These are phyloP conservation scores for Drosophila austrosaltans DNA, from an alignment of 2,888 invertebrate genomes.

Conservation along the genomic window DNA sequence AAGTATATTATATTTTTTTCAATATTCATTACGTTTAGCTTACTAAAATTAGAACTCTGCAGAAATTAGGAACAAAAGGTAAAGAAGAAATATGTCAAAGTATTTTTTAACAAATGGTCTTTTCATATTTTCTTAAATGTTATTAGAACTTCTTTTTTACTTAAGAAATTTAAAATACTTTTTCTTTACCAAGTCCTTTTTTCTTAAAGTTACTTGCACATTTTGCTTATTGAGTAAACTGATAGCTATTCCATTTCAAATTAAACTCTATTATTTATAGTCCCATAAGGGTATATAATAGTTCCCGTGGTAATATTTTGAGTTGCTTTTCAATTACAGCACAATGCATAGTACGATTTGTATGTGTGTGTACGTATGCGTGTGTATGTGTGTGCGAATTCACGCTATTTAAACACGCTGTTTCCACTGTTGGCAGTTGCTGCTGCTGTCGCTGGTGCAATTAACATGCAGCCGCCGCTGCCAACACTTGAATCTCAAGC, in stretches of 20 bases:
- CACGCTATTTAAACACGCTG: slow-evolving; percentile 70
- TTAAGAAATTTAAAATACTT: too few relatives aligned
- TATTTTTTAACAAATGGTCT: too few relatives aligned
- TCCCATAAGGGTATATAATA: slow-evolving; percentile 13
- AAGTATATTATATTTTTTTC: too few relatives aligned
- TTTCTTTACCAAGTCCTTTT: too few relatives aligned
- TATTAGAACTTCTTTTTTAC: too few relatives aligned
- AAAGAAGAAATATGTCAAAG: too few relatives aligned
- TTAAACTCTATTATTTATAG: slow-evolving; percentile 4
- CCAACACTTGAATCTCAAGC: slow-evolving; percentile 58
- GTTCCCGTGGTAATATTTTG: slow-evolving; percentile 23
- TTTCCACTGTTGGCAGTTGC: slow-evolving; percentile 57
- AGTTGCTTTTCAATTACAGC: slow-evolving; percentile 59
- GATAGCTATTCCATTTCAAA: background rate
- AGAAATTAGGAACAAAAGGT: too few relatives aligned
- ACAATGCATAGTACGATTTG: slow-evolving; percentile 45
- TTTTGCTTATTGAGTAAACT: too few relatives aligned
- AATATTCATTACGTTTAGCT: too few relatives aligned
- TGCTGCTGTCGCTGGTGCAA: slow-evolving; percentile 52
- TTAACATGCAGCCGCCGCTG: slow-evolving; percentile 56
- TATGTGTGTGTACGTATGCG: slow-evolving; percentile 16
- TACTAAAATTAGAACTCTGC: too few relatives aligned
- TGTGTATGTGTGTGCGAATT: slow-evolving; percentile 44
- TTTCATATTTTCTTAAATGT: too few relatives aligned
- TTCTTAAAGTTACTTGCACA: too few relatives aligned